Conservation (phyloP, 1,140 invertebrate genomes). For the Zaprionus africanus region DNA sequence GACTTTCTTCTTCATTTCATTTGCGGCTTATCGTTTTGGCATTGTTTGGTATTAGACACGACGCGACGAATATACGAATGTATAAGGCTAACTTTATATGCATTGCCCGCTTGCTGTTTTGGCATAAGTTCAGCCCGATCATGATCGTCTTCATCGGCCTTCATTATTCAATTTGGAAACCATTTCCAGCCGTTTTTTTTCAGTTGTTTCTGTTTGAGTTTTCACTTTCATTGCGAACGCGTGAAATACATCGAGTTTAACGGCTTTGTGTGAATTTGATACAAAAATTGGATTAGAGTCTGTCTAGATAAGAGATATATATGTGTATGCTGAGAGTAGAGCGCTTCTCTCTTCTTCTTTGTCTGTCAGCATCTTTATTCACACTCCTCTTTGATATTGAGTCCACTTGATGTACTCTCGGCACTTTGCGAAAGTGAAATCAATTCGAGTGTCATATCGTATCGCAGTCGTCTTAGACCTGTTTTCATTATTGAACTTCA, state of each 20-base stretch:
- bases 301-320: not conserved
- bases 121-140: conserved; percentile 29
- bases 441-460: conserved; percentile 24
- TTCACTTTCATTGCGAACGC: conserved; percentile 75
- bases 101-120: conserved; percentile 41
- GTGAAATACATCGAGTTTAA: conserved; percentile 65
- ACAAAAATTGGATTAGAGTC: not conserved
- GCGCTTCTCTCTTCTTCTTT: not conserved
- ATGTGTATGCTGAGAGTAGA: not conserved
- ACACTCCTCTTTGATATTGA: not conserved
- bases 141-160: conserved; percentile 31
- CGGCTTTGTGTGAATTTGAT: conserved; percentile 70
- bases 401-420: conserved; percentile 11
- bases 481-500: conserved; percentile 39
- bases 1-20: conserved; percentile 81
- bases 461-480: conserved; percentile 20
- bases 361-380: no score
- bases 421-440: conserved; percentile 59
- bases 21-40: conserved; percentile 39
- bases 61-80: not conserved
- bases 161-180: conserved; percentile 36
- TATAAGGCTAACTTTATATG: not conserved
- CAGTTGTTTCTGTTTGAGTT: conserved; percentile 20
- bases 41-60: conserved; percentile 56
- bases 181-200: conserved; percentile 1